Percentiles rank a stretch among this genome's conserved stretches.
These are phyloP conservation scores for Ephydatia muelleri DNA, from an alignment of 37 sponge, comb jelly and placozoan species.

Conservation along the genomic window DNA sequence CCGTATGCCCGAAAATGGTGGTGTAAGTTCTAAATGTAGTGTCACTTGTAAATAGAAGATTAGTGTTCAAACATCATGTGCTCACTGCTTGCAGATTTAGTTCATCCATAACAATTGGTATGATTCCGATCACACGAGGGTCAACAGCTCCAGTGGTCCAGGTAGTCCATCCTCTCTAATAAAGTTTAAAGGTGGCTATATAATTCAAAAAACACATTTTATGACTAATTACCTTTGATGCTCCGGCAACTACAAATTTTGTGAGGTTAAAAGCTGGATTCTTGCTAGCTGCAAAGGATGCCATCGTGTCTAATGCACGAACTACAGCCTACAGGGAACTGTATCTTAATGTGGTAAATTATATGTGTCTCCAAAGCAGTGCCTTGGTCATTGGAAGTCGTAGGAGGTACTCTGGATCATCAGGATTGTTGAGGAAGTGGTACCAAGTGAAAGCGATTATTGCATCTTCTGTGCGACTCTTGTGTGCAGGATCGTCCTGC, in stretches of 20 bases:
- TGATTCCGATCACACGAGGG: slow-evolving; percentile 85
- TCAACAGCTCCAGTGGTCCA: slow-evolving; percentile 92
- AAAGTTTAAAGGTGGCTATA: neutral
- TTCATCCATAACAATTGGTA: slow-evolving; percentile 86
- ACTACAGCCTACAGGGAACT: slow-evolving; percentile 64
- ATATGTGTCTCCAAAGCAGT: neutral
- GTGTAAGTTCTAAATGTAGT: slow-evolving; percentile 63
- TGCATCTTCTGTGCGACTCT: slow-evolving; percentile 80
- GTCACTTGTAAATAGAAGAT: neutral
- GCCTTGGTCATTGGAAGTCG: slow-evolving; percentile 95
- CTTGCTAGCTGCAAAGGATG: slow-evolving; percentile 53
- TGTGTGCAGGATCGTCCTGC: slow-evolving; percentile 75
- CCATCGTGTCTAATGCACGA: slow-evolving; percentile 82
- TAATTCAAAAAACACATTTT: neutral
- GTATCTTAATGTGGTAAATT: neutral
- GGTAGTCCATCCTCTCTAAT: slow-evolving; percentile 94
- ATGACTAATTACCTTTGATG: slow-evolving; percentile 74
- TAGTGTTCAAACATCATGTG: neutral
- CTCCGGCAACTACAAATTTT: slow-evolving; percentile 87
- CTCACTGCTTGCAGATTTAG: slow-evolving; percentile 59
- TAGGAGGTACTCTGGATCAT: slow-evolving; percentile 76
- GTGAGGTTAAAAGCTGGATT: slow-evolving; percentile 41
- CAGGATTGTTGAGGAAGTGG: slow-evolving; percentile 62
- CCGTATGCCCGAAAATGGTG: slow-evolving; percentile 78
- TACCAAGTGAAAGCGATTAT: slow-evolving; percentile 93